These are phyloP conservation scores for Campoplex nolae DNA, from an alignment of 2,888 invertebrate genomes.

Conservation along the genomic window DNA sequence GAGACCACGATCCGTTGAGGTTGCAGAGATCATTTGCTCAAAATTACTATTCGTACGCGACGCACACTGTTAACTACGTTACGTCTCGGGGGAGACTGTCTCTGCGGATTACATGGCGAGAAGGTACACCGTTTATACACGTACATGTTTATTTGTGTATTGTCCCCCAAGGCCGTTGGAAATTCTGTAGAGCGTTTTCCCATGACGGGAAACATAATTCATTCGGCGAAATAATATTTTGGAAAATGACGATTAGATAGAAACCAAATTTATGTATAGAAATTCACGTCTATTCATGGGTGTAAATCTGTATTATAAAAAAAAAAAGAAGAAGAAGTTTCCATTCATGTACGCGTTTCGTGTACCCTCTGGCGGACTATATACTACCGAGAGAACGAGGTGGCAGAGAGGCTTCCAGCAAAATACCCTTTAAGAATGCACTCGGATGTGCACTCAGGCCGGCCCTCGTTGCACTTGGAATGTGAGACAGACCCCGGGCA, in stretches of 20 bases:
- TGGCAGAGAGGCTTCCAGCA: conserved; percentile 47
- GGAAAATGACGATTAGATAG: not conserved
- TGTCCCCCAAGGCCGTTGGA: not conserved
- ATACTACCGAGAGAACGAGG: not conserved
- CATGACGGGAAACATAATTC: not conserved
- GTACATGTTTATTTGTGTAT: conserved; percentile 12
- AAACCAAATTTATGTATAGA: too few species aligned
- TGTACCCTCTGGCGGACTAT: conserved; percentile 27
- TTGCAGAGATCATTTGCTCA: conserved; percentile 58
- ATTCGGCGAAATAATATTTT: not conserved
- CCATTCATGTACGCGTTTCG: not conserved
- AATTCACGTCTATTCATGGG: not conserved
- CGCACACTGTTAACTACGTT: conserved; percentile 46
- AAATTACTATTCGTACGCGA: conserved; percentile 61
- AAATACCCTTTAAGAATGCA: conserved; percentile 63
- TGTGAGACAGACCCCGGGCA: conserved; percentile 55
- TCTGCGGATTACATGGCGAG: not conserved
- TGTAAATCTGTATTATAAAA: conserved; percentile 35
- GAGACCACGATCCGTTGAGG: conserved; percentile 36
- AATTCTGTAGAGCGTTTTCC: not conserved
- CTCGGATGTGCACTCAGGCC: conserved; percentile 63
- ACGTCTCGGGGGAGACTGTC: conserved; percentile 16
- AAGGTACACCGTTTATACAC: conserved; percentile 2
- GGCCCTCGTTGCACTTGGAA: conserved; percentile 57
- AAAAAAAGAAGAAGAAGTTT: not conserved